phyloP scores from a whole-genome alignment of 2,797 vertebrate species.

The Nannoperca australis region DNA sequence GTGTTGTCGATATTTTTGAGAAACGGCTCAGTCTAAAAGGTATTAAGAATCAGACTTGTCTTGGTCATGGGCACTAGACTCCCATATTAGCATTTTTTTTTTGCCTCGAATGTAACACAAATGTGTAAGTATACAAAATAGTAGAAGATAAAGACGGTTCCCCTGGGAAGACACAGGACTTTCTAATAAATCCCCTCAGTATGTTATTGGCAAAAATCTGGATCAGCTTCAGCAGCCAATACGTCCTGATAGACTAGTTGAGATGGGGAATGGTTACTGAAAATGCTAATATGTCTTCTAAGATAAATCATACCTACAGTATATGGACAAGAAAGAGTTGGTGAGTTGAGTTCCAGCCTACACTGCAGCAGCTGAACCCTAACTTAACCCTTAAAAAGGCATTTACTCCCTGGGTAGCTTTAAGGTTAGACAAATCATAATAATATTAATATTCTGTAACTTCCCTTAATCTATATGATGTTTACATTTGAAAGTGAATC shows the following conservation, averaged over 20 bases:
- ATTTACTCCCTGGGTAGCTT: background rate
- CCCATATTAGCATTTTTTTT: background rate
- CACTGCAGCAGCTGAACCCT: background rate
- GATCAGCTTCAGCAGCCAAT: background rate
- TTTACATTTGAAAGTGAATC: background rate
- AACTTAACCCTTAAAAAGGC: background rate
- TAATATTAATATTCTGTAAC: background rate
- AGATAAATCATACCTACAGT: background rate
- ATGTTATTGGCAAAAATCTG: background rate
- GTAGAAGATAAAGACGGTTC: background rate
- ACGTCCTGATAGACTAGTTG: background rate
- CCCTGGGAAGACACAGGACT: background rate
- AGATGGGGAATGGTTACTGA: background rate
- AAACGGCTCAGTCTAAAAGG: background rate
- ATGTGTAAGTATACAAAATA: background rate
- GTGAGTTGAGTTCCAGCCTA: background rate
- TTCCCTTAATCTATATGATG: background rate
- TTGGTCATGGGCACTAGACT: background rate
- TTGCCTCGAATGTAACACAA: background rate
- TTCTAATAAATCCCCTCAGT: background rate
- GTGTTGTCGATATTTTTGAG: background rate
- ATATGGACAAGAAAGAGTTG: background rate
- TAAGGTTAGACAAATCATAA: background rate
- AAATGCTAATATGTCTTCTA: background rate
- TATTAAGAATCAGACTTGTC: slow-evolving; percentile 1